Conservation (phyloP, 2,888 invertebrate genomes). For the Lithophane ornitopus region DNA sequence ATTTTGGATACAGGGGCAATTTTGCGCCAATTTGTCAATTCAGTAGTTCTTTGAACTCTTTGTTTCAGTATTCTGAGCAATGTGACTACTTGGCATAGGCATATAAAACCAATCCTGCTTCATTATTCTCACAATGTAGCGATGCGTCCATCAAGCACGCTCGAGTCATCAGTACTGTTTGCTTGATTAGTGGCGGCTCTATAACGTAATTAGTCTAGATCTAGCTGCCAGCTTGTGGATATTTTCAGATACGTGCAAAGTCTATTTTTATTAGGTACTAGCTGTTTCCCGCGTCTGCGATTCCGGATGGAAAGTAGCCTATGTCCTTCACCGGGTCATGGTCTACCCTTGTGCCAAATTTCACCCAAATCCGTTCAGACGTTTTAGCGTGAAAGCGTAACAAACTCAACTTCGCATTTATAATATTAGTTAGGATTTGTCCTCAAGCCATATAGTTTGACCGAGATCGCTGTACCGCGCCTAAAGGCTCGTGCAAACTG, state of each 20-base stretch:
- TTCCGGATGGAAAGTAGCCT: too few relatives aligned
- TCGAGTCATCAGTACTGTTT: slow-evolving; percentile 2
- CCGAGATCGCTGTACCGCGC: too few relatives aligned
- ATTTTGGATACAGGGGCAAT: too few relatives aligned
- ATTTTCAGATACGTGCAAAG: background rate
- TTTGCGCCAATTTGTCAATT: background rate
- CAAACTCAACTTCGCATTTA: too few relatives aligned
- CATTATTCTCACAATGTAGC: background rate
- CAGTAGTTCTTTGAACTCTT: too few relatives aligned
- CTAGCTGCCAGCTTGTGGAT: background rate
- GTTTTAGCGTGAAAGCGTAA: too few relatives aligned
- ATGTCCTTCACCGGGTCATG: too few relatives aligned
- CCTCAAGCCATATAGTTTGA: background rate
- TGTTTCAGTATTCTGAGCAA: too few relatives aligned
- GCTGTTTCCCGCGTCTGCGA: too few relatives aligned
- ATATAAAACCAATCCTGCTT: slow-evolving; percentile 1
- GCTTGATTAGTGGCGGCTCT: slow-evolving; percentile 24
- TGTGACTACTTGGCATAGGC: background rate
- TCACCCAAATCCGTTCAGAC: too few relatives aligned
- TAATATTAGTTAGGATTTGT: background rate
- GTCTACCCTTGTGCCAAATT: too few relatives aligned
- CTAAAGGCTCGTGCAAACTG: too few relatives aligned
- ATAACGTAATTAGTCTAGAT: slow-evolving; percentile 15
- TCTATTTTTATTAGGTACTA: background rate
- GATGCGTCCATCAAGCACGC: background rate